Evolutionary conservation across 2,888 invertebrate genomes (phyloP).

Genomic region (Ypsolopha scabrella): DNA sequence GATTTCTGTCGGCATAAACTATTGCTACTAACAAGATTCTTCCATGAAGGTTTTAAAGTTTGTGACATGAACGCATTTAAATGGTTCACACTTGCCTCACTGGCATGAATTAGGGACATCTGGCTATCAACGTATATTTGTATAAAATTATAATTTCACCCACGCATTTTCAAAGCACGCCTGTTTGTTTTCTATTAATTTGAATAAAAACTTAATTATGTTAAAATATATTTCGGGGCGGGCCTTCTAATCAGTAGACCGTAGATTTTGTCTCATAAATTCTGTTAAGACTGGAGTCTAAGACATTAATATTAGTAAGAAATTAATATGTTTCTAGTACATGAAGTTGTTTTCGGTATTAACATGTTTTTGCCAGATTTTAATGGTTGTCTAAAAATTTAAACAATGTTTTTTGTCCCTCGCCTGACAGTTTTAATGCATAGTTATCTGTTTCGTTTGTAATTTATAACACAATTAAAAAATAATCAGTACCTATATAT

Average conservation of each 20-base stretch:
- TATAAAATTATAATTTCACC: conserved; percentile 17
- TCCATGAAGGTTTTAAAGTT: too few relatives aligned
- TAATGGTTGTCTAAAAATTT: too few relatives aligned
- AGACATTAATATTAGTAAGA: not conserved
- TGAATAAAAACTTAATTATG: conserved; percentile 57
- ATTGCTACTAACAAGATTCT: too few relatives aligned
- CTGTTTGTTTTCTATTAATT: conserved; percentile 36
- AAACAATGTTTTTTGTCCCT: too few relatives aligned
- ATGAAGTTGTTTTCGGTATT: not conserved
- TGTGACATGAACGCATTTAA: too few relatives aligned
- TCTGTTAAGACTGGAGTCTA: conserved; percentile 8
- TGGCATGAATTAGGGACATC: too few relatives aligned
- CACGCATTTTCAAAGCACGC: conserved; percentile 25
- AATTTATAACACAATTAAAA: too few relatives aligned
- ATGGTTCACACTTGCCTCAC: too few relatives aligned
- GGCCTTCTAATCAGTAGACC: conserved; percentile 22
- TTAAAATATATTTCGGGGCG: conserved; percentile 20
- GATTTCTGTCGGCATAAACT: too few relatives aligned
- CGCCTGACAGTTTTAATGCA: too few relatives aligned
- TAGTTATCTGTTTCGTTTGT: too few relatives aligned
- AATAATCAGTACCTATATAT: too few relatives aligned
- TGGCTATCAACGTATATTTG: not conserved
- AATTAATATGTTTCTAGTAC: not conserved
- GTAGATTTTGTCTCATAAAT: conserved; percentile 18
- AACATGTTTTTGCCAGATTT: not conserved